Evolutionary conservation across 2,113 vertebrate genomes (phyloP).

Genomic region (Ammodytes marinus): DNA sequence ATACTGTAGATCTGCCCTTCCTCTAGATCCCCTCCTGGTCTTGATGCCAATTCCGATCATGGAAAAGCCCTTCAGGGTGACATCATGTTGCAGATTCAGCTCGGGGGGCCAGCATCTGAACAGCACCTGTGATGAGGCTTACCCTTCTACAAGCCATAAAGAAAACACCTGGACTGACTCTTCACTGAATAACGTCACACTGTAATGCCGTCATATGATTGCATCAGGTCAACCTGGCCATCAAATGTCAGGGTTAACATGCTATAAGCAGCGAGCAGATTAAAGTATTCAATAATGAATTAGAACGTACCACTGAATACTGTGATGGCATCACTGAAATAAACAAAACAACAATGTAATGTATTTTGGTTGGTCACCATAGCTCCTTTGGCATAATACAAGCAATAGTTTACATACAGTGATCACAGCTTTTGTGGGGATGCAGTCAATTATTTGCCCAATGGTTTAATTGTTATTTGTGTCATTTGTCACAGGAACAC

Average conservation of each 20-base stretch:
- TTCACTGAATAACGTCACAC: conserved; percentile 23
- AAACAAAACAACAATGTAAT: neutral
- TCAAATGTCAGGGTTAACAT: neutral
- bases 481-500: conserved; percentile 21
- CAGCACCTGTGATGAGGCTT: conserved; percentile 53
- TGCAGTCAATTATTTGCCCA: neutral
- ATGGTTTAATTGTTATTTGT: conserved; percentile 30
- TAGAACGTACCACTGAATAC: no score
- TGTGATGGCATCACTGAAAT: neutral
- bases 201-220: neutral
- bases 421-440: neutral
- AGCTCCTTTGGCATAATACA: neutral
- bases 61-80: conserved; percentile 27
- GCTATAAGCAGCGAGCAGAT: neutral
- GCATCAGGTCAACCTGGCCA: neutral
- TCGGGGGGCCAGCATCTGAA: neutral
- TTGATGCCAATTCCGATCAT: neutral
- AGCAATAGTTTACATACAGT: neutral
- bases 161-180: conserved; percentile 52
- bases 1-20: neutral
- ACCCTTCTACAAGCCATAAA: conserved; percentile 29
- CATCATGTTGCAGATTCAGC: conserved; percentile 24
- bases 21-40: neutral
- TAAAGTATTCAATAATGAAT: no score
- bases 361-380: neutral